Conservation (phyloP, 2,888 invertebrate genomes). For the Drosophila differens region DNA sequence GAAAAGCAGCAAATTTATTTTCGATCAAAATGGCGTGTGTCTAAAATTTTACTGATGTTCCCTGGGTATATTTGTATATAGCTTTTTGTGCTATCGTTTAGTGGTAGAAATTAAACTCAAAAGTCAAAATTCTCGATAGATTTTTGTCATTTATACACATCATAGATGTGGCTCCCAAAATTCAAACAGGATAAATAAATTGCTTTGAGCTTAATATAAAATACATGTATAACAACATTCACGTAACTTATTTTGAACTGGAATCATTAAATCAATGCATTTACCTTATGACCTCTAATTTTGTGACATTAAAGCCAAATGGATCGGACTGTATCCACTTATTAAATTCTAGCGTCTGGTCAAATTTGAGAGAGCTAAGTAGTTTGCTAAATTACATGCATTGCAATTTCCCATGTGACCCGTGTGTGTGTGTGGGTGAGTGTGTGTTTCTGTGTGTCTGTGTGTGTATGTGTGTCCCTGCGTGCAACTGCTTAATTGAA, state of each 20-base stretch:
- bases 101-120: background rate
- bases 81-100: background rate
- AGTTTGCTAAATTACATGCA: constrained; percentile 68
- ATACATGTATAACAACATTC: background rate
- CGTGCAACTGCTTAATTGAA: constrained; percentile 57
- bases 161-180: background rate
- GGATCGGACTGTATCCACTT: background rate
- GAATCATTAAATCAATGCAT: background rate
- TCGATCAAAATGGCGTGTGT: background rate
- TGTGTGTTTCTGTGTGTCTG: too few relatives aligned
- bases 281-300: background rate
- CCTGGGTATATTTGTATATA: background rate
- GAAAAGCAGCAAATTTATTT: background rate
- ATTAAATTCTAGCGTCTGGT: constrained; percentile 21
- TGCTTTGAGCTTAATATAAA: background rate
- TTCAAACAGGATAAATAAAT: background rate
- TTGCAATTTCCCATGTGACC: constrained; percentile 43
- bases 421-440: background rate
- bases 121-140: background rate
- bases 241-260: background rate
- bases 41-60: fast-evolving
- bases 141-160: background rate
- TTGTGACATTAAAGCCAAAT: background rate
- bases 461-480: background rate
- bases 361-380: constrained; percentile 33